Base-by-base conservation (phyloP, 2,888 invertebrate species). In the Agrotis ipsilon region DNA sequence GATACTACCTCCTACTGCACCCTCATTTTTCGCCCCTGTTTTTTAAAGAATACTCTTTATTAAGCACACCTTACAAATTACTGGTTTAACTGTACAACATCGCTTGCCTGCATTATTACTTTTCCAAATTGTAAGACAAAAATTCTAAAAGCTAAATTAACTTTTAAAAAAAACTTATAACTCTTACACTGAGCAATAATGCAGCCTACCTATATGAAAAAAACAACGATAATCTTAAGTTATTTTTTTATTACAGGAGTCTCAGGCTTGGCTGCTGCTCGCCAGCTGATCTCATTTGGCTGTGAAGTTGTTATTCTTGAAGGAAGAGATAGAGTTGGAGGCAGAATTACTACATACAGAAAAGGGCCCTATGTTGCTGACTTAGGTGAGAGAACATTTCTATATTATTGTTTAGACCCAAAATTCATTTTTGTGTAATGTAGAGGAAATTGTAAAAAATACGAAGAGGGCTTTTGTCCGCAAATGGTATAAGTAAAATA, bases 271-370 rank as follows among this genome's bases (percentile, higher is more conserved):
- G 98, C 98, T 32, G 99, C 99, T 48, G 99, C 99, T 0, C 98
- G 99, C 84, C 99, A 99, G 92, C 96, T 99, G 86, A 98, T 98
- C 86, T 98, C 99, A 78, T 99, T 99, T 96, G 99, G 99, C 5
- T 98, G 99, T 97, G 99, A 99, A 94, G 99, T 99, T 18, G 97
- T 98, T 43, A 98, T 99, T 54, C 91, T 98, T 60, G 98, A 98
- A 93, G 98, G 98, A 7, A 96, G 98, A 95, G 99, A 99, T 93
- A 97, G 99, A 78, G 99, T 99, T 58, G 99, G 99, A 48, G 99
- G 99, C 7, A 97, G 99, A 65, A 98, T 99, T 86, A 99, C 99
- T 2, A 99, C 99, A 11, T 99, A 99, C 92, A 97, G 99, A 69
- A 99, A 99, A 93, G 98, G 98, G 57, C 97, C 97, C 58, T 98